Conservation (phyloP, 1,140 invertebrate genomes). For the Babylonia areolata region DNA sequence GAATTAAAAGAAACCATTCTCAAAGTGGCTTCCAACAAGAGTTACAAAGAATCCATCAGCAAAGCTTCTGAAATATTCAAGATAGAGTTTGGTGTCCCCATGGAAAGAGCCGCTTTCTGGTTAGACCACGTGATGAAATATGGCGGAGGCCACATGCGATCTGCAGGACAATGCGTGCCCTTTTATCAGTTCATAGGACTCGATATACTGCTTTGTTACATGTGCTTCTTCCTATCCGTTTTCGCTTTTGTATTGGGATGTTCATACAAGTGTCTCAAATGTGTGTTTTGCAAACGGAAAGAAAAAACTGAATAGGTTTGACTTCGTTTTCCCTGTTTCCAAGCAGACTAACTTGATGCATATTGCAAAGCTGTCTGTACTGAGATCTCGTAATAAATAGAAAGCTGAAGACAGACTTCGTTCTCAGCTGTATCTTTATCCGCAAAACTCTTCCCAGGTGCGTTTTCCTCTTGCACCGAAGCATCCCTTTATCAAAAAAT, state of each 20-base stretch:
- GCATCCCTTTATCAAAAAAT: no score
- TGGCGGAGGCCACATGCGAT: conserved; percentile 38
- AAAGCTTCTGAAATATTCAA: conserved; percentile 48
- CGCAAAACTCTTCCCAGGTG: no score
- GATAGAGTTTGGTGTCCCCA: conserved; percentile 28
- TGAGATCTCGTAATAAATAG: no score
- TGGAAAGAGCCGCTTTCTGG: conserved; percentile 47
- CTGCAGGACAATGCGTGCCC: conserved; percentile 45
- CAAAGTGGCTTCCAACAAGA: conserved; percentile 36
- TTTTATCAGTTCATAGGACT: conserved; percentile 47
- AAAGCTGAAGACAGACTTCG: no score
- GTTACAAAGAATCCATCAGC: conserved; percentile 47
- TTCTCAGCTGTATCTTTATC: no score
- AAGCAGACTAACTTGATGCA: no score
- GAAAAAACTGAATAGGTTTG: neutral
- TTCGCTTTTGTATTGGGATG: neutral
- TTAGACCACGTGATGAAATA: conserved; percentile 52
- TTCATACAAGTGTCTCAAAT: neutral
- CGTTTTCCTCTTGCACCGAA: no score
- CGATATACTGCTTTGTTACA: neutral
- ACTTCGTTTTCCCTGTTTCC: no score
- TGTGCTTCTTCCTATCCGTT: neutral
- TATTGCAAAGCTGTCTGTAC: no score
- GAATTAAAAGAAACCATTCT: conserved; percentile 59
- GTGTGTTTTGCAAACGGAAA: no score